phyloP scores from a whole-genome alignment of 2,113 vertebrate genomes.

The Semicossyphus pulcher region DNA sequence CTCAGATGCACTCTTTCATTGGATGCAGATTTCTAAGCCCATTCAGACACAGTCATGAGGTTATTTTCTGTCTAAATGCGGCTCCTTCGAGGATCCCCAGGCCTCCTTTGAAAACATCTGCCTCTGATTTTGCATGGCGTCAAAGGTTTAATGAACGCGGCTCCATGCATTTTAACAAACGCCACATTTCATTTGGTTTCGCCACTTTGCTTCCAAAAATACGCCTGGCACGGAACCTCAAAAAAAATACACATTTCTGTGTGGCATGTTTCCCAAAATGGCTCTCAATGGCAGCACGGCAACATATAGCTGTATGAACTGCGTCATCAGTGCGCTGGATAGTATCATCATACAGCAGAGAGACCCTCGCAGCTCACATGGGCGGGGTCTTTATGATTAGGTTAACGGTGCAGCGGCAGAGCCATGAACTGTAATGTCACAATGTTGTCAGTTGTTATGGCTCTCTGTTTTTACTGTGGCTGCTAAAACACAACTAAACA shows the following conservation, averaged over 20 bases:
- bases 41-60: constrained; percentile 55
- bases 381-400: constrained; percentile 16
- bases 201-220: constrained; percentile 59
- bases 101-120: constrained; percentile 81
- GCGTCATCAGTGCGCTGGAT: constrained; percentile 64
- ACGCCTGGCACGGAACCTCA: constrained; percentile 50
- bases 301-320: constrained; percentile 18
- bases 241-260: constrained; percentile 63
- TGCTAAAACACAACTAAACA: constrained; percentile 2
- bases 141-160: constrained; percentile 79
- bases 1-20: constrained; percentile 39
- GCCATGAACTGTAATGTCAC: background rate
- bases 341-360: constrained; percentile 45
- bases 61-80: constrained; percentile 68
- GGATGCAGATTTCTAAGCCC: constrained; percentile 28
- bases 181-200: constrained; percentile 76
- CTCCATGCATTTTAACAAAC: constrained; percentile 74
- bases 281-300: constrained; percentile 27
- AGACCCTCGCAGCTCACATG: constrained; percentile 16
- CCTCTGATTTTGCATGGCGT: constrained; percentile 82
- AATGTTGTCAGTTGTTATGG: constrained; percentile 17
- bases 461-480: constrained; percentile 11
- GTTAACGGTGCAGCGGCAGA: constrained; percentile 19
- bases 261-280: constrained; percentile 53
- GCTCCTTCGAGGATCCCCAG: constrained; percentile 49